Evolutionary conservation across 1,140 invertebrate species (phyloP), one percentile per base, ranked within the genome.

Genomic region (Grapholita molesta): DNA sequence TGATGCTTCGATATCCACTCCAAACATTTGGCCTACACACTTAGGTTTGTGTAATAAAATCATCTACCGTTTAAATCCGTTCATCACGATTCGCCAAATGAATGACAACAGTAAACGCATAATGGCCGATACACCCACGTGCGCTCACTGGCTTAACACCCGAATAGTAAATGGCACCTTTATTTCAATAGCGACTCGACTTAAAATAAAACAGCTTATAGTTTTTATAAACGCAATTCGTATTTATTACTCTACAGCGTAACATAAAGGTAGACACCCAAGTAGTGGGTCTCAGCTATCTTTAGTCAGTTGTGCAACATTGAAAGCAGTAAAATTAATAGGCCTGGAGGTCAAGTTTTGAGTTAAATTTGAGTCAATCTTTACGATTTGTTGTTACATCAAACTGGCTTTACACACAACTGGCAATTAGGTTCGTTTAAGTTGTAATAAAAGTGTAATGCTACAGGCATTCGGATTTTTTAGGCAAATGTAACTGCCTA

Each of bases 211-310:
- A 28, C 55, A n/a, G 32, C 30, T 61, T 15, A 61, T n/a, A 61
- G 55, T 61, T 61, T n/a, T 61, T 28, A 61, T 28, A 61, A 15
- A 15, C 23, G 24, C 55, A 61, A 61, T 61, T 12, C n/a, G 24
- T 61, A 61, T 28, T 61, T 21, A 48, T 61, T 24, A 76, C 78
- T 79, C 82, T 85, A 72, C 77, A 74, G 68, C 69, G 73, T 67
- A 64, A 78, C 74, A 83, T 86, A 84, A 84, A 86, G 83, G 71
- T 76, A 83, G 82, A 84, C 84, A 83, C 84, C 84, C 84, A 84
- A 85, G 84, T 79, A 80, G 83, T 79, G 70, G 78, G 83, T 85
- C 77, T 80, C 77, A 68, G 70, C 72, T 69, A 61, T 28, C 25
- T 28, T 28, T 32, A 66, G 74, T 75, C 52, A 66, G 68, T 85